These are phyloP conservation scores for Salpingus planirostris DNA, from an alignment of 2,888 invertebrate genomes.

Conservation along the genomic window DNA sequence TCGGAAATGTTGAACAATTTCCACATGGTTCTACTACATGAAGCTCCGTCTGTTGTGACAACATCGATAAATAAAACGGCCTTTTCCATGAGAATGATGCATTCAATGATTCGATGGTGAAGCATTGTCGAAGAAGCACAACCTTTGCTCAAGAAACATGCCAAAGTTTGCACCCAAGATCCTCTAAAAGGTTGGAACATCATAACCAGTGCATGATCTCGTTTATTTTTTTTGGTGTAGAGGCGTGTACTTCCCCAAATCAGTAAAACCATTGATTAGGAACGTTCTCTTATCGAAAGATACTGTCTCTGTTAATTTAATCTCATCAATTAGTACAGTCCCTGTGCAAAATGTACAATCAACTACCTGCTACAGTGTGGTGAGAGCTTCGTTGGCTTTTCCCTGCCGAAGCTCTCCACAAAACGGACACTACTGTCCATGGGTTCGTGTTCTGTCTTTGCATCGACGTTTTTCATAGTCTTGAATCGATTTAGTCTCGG, in stretches of 20 bases:
- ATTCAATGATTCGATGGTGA: constrained; percentile 9
- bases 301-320: constrained; percentile 6
- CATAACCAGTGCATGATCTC: constrained; percentile 12
- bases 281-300: constrained; percentile 11
- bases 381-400: too few relatives aligned
- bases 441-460: too few relatives aligned
- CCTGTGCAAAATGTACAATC: too few relatives aligned
- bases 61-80: constrained; percentile 14
- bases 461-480: too few relatives aligned
- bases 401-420: too few relatives aligned
- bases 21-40: constrained; percentile 15
- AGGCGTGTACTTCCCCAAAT: constrained; percentile 10
- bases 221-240: constrained; percentile 5
- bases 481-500: too few relatives aligned
- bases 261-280: constrained; percentile 8
- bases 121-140: constrained; percentile 6
- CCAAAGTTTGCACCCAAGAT: constrained; percentile 1
- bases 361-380: too few relatives aligned
- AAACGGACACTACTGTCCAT: too few relatives aligned
- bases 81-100: constrained; percentile 12
- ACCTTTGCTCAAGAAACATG: constrained; percentile 9
- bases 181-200: constrained; percentile 15
- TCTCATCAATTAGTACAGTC: constrained; percentile 9
- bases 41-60: constrained; percentile 15
- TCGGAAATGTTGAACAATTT: constrained; percentile 6